Evolutionary conservation across 1,140 invertebrate species (phyloP).

Genomic region (Hypothenemus hampei): DNA sequence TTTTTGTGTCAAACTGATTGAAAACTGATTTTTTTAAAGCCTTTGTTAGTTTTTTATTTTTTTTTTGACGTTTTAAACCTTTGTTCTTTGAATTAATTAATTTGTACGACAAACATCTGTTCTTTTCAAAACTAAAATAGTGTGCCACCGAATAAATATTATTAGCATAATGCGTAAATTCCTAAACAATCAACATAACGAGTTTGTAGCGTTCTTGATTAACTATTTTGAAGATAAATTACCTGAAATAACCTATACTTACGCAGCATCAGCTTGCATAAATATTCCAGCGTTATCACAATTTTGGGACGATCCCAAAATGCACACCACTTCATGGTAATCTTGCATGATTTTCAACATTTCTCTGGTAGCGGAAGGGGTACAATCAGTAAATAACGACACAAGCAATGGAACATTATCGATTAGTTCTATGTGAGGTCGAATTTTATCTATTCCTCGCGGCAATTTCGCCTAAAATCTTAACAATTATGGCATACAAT

Average conservation of each 20-base stretch:
- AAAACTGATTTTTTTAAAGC: too few species aligned
- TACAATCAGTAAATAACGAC: constrained; percentile 95
- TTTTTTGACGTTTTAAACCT: too few species aligned
- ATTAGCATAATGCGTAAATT: too few species aligned
- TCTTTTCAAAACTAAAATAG: too few species aligned
- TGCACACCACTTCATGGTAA: constrained; percentile 88
- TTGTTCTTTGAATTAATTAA: too few species aligned
- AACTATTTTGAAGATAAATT: too few species aligned
- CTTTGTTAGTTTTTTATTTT: too few species aligned
- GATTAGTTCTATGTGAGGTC: constrained; percentile 90
- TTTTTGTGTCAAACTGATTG: too few species aligned
- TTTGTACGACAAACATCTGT: too few species aligned
- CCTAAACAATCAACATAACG: constrained; percentile 5
- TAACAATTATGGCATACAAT: neutral
- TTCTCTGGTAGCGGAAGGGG: constrained; percentile 74
- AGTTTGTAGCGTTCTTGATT: neutral
- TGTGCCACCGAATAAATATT: too few species aligned
- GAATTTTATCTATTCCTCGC: constrained; percentile 92
- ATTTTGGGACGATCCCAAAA: constrained; percentile 83
- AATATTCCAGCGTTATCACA: constrained; percentile 88
- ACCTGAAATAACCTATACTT: too few species aligned
- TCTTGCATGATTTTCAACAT: constrained; percentile 97
- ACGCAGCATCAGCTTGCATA: constrained; percentile 91
- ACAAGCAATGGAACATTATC: constrained; percentile 96
- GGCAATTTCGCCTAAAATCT: constrained; percentile 78